Evolutionary conservation across 2,797 vertebrate species (phyloP), one percentile per base, ranked within the genome.

Genomic region (Helicolenus hilgendorfi): DNA sequence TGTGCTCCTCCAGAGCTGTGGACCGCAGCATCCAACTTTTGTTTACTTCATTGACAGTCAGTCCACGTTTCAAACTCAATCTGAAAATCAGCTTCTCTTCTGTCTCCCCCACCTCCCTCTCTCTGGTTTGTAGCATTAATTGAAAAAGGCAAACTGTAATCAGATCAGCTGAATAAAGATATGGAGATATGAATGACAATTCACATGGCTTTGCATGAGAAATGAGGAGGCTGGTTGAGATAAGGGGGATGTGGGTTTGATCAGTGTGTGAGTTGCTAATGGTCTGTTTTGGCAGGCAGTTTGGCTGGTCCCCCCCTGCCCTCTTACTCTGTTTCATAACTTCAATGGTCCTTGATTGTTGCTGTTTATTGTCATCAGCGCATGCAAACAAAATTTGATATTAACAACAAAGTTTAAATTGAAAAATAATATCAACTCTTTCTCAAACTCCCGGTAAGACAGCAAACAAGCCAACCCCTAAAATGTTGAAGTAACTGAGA

Each of bases 121-220:
- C 69, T 84, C 72, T 87, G 65, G 82, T 79, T 84, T 87, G 64
- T 74, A 79, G 77, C 75, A 83, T 88, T 93, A 94, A 94, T 91
- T 89, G 90, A 87, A 94, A 93, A 68, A 93, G 86, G 84, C 84
- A 86, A 90, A 91, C 88, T 86, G 86, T 91, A 93, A 95, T 95
- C 94, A 94, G 82, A 95, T 94, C 60, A 83, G 65, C 85, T 85
- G 86, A 94, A 94, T 91, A 92, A 84, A 92, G 78, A 93, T 87
- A 72, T 41, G 87, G 77, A 89, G 91, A 91, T 81, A 76, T 63
- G 77, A 89, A 84, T 65, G 83, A 88, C 79, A 88, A 89, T 83
- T 88, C 88, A 80, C 72, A 77, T 73, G 85, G 76, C 75, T 83
- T 58, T 59, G 81, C 81, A 83, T 79, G 80, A 86, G 87, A 72